Conservation (phyloP, 2,797 vertebrate genomes). For the Thamnophis elegans region DNA sequence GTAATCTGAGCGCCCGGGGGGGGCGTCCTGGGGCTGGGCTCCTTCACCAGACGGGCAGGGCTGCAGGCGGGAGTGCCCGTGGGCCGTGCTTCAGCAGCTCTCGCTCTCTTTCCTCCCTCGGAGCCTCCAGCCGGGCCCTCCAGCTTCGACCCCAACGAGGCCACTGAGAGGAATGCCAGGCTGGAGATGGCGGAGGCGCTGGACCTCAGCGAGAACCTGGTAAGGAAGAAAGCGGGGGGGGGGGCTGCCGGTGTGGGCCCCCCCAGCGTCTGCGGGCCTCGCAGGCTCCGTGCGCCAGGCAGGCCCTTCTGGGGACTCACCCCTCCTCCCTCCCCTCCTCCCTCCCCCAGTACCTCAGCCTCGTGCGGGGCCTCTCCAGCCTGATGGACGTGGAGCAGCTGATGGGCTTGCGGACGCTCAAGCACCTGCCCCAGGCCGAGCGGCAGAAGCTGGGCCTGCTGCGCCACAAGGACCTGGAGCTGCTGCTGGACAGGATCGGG, state of each 20-base stretch:
- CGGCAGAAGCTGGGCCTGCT: conserved; percentile 58
- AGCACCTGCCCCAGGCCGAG: conserved; percentile 67
- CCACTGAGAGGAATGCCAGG: conserved; percentile 40
- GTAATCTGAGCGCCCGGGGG: not conserved
- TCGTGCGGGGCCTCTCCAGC: conserved; percentile 67
- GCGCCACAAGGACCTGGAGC: conserved; percentile 67
- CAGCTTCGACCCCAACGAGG: not conserved
- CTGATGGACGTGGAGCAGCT: conserved; percentile 75
- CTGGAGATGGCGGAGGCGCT: conserved; percentile 55
- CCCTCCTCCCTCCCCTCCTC: not conserved
- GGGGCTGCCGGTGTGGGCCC: not conserved
- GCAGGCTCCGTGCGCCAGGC: not conserved
- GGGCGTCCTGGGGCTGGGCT: not conserved
- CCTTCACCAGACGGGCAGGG: not conserved
- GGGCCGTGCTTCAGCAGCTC: accelerated
- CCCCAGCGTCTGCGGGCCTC: not conserved
- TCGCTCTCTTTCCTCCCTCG: not conserved
- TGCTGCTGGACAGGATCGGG: conserved; percentile 68
- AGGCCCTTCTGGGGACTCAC: not conserved
- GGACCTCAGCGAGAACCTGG: conserved; percentile 75
- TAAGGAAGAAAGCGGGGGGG: not conserved
- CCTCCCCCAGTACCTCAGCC: conserved; percentile 70
- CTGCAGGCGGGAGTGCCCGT: not conserved
- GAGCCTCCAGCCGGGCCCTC: conserved; percentile 56
- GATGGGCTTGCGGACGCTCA: conserved; percentile 69